Base-by-base conservation (phyloP, 2,888 invertebrate species). In the Stomorhina lunata region DNA sequence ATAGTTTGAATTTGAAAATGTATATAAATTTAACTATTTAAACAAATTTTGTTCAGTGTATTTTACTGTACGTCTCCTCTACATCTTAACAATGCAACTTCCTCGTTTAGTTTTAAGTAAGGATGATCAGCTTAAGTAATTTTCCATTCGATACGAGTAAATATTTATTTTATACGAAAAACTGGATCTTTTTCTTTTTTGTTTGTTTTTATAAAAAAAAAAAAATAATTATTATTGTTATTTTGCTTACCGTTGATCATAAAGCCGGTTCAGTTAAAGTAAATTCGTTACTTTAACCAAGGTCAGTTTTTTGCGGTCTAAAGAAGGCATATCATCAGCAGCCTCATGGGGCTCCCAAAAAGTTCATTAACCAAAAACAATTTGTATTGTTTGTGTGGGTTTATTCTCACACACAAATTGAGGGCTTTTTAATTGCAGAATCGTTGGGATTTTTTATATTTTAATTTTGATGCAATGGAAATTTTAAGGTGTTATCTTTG, bases 361-460 rank as follows among this genome's bases (percentile, higher is more conserved):
- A 75, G 75, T 63, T 80, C 75, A 75, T 65, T 80, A 69, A 80
- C 63, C 68, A 43, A 53, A 53, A 61, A 59, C 22, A 15, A 61
- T 55, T 6, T 17, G 17, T 37, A n/a, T 9, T 4, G 10, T 53
- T 63, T 40, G 12, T 61, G 15, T 1, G 10, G 15, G 22, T 48
- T 32, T n/a, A 12, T 77, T 48, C n/a, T 15, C 48, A 55, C 34
- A n/a, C 48, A 55, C 34, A n/a, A 37, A 55, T 25, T 57, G 25
- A 55, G 20, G 61, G 40, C 2, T 69, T 40, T 40, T 25, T 69
- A 10, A 9, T 43, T 55, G 17, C 10, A 55, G 9, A 55, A 57
- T 17, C 20, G 34, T 34, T 10, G 17, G 29, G 3, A 53, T 29
- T 29, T 15, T 43, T 2, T 7, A 53, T n/a, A n/a, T 27, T 27